These are phyloP conservation scores for Opisthograptis luteolata DNA, from an alignment of 2,888 invertebrate genomes.

Conservation along the genomic window DNA sequence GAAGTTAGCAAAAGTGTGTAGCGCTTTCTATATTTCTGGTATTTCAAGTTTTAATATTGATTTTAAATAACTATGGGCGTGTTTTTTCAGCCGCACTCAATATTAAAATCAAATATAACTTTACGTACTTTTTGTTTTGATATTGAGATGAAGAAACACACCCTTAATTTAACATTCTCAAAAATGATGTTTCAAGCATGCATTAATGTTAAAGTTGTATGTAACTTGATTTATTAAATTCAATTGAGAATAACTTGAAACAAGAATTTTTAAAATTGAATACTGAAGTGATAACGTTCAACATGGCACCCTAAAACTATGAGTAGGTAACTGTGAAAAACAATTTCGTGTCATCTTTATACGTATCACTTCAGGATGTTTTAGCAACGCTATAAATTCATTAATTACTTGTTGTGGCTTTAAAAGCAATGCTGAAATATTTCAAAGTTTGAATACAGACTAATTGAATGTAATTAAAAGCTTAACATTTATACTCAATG, in stretches of 20 bases:
- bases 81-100: too few relatives aligned
- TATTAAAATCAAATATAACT: too few relatives aligned
- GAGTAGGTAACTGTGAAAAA: not conserved
- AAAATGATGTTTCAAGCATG: not conserved
- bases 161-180: slow-evolving; percentile 23
- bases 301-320: not conserved
- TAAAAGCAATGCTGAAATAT: slow-evolving; percentile 6
- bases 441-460: not conserved
- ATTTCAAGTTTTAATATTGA: slow-evolving; percentile 8
- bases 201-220: slow-evolving; percentile 2
- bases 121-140: too few relatives aligned
- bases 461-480: slow-evolving; percentile 11
- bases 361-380: slow-evolving; percentile 29
- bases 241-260: slow-evolving; percentile 17
- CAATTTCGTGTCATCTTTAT: too few relatives aligned
- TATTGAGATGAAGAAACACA: too few relatives aligned
- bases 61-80: too few relatives aligned
- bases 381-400: slow-evolving; percentile 47
- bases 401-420: slow-evolving; percentile 5
- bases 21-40: slow-evolving; percentile 39
- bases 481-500: slow-evolving; percentile 28
- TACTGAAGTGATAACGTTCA: slow-evolving; percentile 10
- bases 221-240: not conserved
- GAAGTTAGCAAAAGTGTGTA: not conserved
- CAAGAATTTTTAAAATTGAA: not conserved